Evolutionary conservation across 1,140 invertebrate genomes (phyloP).

Genomic region (Pogonomyrmex barbatus): DNA sequence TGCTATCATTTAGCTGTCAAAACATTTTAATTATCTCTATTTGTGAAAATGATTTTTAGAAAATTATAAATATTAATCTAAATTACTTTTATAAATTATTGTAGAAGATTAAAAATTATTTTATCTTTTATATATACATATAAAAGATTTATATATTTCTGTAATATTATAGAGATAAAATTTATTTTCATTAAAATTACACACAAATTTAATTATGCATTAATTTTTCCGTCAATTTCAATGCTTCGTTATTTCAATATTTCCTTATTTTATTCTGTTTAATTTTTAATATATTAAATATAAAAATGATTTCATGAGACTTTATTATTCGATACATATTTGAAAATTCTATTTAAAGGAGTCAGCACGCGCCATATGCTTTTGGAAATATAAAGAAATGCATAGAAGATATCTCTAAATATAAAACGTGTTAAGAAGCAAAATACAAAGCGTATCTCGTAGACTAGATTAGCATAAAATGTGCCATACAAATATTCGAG

Average conservation of each 20-base stretch:
- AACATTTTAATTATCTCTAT: not conserved
- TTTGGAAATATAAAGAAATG: not conserved
- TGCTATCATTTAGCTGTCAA: not conserved
- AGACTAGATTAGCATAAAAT: constrained; percentile 9
- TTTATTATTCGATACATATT: not conserved
- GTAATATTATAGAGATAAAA: not conserved
- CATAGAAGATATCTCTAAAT: not conserved
- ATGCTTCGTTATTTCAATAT: not conserved
- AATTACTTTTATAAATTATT: no score
- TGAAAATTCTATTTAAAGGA: not conserved
- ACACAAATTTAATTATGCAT: not conserved
- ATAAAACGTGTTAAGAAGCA: not conserved
- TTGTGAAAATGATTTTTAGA: not conserved
- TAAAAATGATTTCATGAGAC: not conserved
- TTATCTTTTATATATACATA: not conserved
- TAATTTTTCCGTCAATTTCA: not conserved
- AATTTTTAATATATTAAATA: not conserved
- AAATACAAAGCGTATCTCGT: constrained; percentile 13
- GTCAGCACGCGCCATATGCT: not conserved
- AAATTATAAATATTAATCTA: not conserved
- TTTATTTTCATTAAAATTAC: not conserved
- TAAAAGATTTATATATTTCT: not conserved
- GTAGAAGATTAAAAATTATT: no score
- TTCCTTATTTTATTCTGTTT: not conserved
- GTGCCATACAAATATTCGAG: not conserved